Conservation (phyloP, 2,888 invertebrate species). For the Phytoseiulus persimilis region DNA sequence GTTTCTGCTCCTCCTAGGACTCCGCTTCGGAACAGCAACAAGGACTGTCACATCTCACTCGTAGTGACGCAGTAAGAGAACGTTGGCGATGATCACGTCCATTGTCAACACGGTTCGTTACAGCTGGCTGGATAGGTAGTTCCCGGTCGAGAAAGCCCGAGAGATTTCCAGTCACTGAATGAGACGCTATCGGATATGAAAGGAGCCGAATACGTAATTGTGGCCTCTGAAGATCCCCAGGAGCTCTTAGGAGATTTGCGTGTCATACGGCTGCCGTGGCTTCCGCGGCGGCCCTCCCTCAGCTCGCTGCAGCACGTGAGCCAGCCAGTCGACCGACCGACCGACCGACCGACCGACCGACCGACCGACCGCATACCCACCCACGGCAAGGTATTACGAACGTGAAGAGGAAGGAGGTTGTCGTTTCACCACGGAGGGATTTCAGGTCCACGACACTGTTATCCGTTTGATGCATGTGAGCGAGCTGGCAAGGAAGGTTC, state of each 20-base stretch:
- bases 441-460: background rate
- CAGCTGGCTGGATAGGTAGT: background rate
- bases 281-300: background rate
- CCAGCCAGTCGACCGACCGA: background rate
- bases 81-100: too few relatives aligned
- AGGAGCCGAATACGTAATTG: slow-evolving; percentile 35
- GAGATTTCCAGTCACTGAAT: background rate
- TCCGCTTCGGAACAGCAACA: too few relatives aligned
- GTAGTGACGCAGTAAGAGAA: too few relatives aligned
- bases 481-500: background rate
- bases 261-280: background rate
- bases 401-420: background rate
- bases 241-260: background rate
- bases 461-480: background rate
- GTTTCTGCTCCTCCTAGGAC: too few relatives aligned
- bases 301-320: background rate
- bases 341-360: too few relatives aligned
- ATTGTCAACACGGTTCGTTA: too few relatives aligned
- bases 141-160: background rate
- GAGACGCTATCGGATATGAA: background rate
- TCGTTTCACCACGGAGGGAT: background rate
- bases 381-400: background rate
- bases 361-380: background rate
- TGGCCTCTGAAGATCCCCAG: slow-evolving; percentile 7
- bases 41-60: too few relatives aligned